Evolutionary conservation across 2,797 vertebrate genomes (phyloP), one percentile per base, ranked within the genome.

Genomic region (Fistularia commersonii): DNA sequence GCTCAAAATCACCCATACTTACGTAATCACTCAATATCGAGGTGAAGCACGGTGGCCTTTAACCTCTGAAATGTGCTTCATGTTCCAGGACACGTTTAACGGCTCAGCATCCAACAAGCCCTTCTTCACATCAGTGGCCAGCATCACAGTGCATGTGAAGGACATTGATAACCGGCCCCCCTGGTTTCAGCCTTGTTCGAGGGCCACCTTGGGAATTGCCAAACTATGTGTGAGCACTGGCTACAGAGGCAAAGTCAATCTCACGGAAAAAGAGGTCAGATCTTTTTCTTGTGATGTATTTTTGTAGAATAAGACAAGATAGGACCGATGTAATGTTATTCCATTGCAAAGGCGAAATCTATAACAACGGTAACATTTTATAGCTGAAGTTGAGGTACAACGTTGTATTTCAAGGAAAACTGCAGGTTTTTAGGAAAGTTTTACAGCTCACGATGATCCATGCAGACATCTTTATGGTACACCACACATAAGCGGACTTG

Each of bases 111-210:
- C 84, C 45, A 52, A 74, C 6, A 56, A 83, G 56, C 72, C 81
- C 1, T 86, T 86, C 73, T 89, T 88, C 68, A 91, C 87, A 0
- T 87, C 90, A 0, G 87, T 90, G 48, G 83, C 89, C 50, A 81
- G 84, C 38, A 83, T 92, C 67, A 81, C 76, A 0, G 71, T 92
- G 45, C 84, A 85, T 0, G 84, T 92, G 71, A 81, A 69, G 60
- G 91, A 92, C 55, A 73, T 90, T 0, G 91, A 92, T 31, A 92
- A 92, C 78, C 81, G 90, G 0, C 91, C 90, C 0, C 91, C 91
- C 0, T 92, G 91, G 91, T 92, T 91, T 47, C 90, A 91, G 72
- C 91, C 91, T 0, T 92, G 91, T 39, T 39, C 72, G 4, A 79
- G 86, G 74, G 66, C 85, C n/a, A 85, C 41, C 15, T 5, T 83